A percentile compares a stretch with the other conserved stretches of the same genome.
Evolutionary conservation across 2,797 vertebrate species (phyloP).

Genomic region (Lindbergichthys nudifrons): DNA sequence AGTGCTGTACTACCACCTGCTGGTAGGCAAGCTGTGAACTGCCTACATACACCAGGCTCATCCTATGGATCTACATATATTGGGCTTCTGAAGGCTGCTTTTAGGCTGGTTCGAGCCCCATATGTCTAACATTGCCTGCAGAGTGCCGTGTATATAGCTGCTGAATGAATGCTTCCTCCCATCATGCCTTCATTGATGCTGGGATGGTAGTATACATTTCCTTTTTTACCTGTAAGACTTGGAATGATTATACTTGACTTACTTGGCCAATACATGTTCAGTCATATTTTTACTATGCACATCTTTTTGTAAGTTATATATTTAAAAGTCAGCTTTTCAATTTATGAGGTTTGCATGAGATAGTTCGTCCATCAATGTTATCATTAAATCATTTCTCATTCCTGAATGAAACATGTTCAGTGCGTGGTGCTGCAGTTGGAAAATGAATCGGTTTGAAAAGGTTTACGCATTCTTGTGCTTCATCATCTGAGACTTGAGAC

Average conservation of each 20-base stretch:
- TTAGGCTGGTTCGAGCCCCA: not conserved
- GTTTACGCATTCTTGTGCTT: slow-evolving; percentile 2
- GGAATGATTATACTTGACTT: too few species aligned
- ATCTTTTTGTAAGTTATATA: too few species aligned
- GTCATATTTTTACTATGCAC: too few species aligned
- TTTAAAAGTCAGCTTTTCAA: not conserved
- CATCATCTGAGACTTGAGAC: not conserved
- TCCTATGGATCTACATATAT: not conserved
- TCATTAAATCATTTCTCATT: not conserved
- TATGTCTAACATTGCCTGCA: too few species aligned
- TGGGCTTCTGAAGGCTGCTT: not conserved
- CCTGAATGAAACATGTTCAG: not conserved
- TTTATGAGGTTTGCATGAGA: not conserved
- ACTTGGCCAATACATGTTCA: too few species aligned
- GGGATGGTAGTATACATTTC: too few species aligned
- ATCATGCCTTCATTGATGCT: too few species aligned
- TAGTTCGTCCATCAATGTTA: not conserved
- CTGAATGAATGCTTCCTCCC: too few species aligned
- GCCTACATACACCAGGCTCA: not conserved
- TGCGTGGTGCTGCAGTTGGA: not conserved
- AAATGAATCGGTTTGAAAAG: not conserved
- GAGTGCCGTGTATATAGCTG: too few species aligned
- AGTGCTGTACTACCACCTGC: slow-evolving; percentile 58
- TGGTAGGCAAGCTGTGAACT: slow-evolving; percentile 45
- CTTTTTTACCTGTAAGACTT: too few species aligned